These are phyloP conservation scores for Megalopta genalis DNA, from an alignment of 1,140 invertebrate genomes.

Conservation along the genomic window DNA sequence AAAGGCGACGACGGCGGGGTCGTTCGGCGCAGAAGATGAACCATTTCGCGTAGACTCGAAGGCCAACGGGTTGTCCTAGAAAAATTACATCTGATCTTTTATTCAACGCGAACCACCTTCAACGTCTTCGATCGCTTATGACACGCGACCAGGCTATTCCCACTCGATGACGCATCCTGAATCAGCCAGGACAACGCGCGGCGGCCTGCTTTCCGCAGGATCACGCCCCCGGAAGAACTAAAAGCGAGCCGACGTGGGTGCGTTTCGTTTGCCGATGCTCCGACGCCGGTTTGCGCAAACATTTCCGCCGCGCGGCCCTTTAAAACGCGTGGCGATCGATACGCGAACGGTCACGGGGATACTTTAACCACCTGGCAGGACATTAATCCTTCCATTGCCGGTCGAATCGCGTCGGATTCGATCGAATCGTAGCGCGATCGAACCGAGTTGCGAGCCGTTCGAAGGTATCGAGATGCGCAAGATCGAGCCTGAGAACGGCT, in stretches of 20 bases:
- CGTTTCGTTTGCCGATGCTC: constrained; percentile 49
- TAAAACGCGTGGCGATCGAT: constrained; percentile 26
- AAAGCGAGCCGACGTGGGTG: constrained; percentile 1
- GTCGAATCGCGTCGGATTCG: too few relatives aligned
- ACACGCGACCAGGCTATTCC: constrained; percentile 33
- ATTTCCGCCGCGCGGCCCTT: constrained; percentile 16
- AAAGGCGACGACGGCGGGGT: too few relatives aligned
- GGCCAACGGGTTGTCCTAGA: background rate
- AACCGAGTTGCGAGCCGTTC: too few relatives aligned
- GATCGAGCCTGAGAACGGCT: too few relatives aligned
- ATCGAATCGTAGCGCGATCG: too few relatives aligned
- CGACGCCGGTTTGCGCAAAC: constrained; percentile 30
- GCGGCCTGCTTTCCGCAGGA: background rate
- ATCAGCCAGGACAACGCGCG: background rate
- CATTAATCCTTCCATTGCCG: too few relatives aligned
- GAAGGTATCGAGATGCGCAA: too few relatives aligned
- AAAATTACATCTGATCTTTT: constrained; percentile 1
- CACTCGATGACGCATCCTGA: constrained; percentile 40
- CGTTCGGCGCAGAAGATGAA: background rate
- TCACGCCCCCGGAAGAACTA: background rate
- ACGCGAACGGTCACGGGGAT: background rate
- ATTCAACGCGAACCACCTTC: constrained; percentile 9
- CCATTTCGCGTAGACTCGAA: background rate
- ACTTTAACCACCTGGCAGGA: background rate
- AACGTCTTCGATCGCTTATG: background rate